phyloP scores from a whole-genome alignment of 2,113 vertebrate genomes.

The Nerophis ophidion region DNA sequence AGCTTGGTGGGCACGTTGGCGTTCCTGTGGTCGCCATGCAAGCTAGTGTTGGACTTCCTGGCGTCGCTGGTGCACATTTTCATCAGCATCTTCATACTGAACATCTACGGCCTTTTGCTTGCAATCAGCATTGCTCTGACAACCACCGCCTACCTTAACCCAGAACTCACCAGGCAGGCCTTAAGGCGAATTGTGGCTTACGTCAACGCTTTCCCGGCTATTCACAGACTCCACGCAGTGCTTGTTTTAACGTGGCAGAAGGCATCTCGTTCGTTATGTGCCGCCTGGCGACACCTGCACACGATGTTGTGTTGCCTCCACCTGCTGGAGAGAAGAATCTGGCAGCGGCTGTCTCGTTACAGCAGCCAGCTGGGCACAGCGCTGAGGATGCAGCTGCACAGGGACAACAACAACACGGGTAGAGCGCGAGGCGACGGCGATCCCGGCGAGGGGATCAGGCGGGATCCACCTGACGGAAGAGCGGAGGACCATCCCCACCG shows the following conservation, averaged over 20 bases:
- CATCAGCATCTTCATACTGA: constrained; percentile 77
- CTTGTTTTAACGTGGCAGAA: constrained; percentile 39
- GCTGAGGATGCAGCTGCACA: constrained; percentile 28
- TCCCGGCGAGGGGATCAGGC: constrained; percentile 25
- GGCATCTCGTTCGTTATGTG: not conserved
- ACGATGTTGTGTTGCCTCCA: constrained; percentile 56
- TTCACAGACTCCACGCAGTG: constrained; percentile 61
- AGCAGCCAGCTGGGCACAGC: constrained; percentile 40
- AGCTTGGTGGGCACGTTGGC: constrained; percentile 77
- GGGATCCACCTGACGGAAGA: constrained; percentile 49
- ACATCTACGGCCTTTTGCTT: constrained; percentile 79
- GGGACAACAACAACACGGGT: constrained; percentile 14
- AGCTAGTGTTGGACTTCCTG: constrained; percentile 77
- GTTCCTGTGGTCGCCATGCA: constrained; percentile 87
- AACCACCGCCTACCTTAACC: constrained; percentile 70
- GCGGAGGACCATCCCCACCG: constrained; percentile 25
- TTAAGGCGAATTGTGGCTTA: constrained; percentile 40
- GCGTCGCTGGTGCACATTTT: constrained; percentile 73
- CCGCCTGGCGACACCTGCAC: constrained; percentile 39
- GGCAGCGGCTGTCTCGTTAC: constrained; percentile 59
- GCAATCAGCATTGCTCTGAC: constrained; percentile 67
- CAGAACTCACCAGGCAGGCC: constrained; percentile 62
- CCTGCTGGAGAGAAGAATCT: constrained; percentile 72
- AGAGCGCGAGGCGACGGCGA: constrained; percentile 25
- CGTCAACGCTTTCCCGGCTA: constrained; percentile 58